Base-by-base conservation (phyloP, 2,113 vertebrate species). In the Pardalotus punctatus region DNA sequence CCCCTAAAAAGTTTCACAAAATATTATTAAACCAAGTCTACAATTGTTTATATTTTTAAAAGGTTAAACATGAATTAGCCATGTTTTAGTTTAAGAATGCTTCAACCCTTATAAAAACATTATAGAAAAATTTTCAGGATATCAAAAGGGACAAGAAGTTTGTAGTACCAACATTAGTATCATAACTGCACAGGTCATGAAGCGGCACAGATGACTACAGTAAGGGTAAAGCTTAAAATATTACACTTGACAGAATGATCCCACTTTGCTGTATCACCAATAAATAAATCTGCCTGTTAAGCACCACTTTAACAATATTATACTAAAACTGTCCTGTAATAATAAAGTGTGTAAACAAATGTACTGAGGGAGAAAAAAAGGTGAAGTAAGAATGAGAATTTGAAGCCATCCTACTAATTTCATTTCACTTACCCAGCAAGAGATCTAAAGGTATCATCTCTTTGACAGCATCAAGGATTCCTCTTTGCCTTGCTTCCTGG, bases 391-490 rank as follows among this genome's bases (percentile, higher is more conserved):
- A 67, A 72, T 28, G 13, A 54, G 36, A 83, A 73, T 25, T 11
- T 40, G 76, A 82, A 77, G 25, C 1, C 4, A 67, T 27, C 35
- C 54, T 92, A 28, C 8, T 57, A 31, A 40, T 66, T 76, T 85
- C 2, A 0, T 23, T 74, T 35, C 25, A 85, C 94, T 97, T 99
- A 99, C 99, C 99, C 94, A 99, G 97, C 60, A 99, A 98, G 86
- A 99, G 98, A 94, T 99, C 99, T 98, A 99, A 98, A 33, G 99
- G 99, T 94, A 99, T 99, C 99, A 99, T 99, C 96, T 99, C 99
- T 97, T 99, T 99, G 36, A 99, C 99, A 61, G 99, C 99, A 96
- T 99, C 99, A 85, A 99, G 99, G 97, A 99, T 99, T 94, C 99
- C 99, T 97, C 99, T 98, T 97, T 99, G 99, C 76, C 99, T 98